Conservation (phyloP, 1,140 invertebrate species). For the Drosophila oshimai region DNA sequence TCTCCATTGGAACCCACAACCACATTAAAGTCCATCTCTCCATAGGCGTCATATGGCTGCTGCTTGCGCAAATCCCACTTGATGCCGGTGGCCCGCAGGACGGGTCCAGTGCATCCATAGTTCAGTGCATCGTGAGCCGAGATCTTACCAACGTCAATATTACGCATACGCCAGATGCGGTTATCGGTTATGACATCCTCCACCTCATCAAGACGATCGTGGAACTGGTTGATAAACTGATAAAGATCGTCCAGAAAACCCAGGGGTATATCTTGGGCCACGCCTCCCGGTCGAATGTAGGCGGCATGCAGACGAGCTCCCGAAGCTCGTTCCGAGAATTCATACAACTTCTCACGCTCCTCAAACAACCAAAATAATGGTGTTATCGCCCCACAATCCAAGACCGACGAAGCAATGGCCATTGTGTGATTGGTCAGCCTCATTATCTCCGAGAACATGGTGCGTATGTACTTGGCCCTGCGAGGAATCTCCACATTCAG, state of each 20-base stretch:
- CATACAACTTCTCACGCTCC: constrained; percentile 93
- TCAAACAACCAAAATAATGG: constrained; percentile 96
- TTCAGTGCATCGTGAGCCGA: constrained; percentile 91
- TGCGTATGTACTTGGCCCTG: constrained; percentile 90
- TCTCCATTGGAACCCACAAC: constrained; percentile 92
- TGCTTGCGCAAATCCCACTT: constrained; percentile 95
- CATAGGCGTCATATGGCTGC: constrained; percentile 94
- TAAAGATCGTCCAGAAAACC: constrained; percentile 94
- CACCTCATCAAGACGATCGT: constrained; percentile 91
- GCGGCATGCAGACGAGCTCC: constrained; percentile 93
- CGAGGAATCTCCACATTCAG: constrained; percentile 89
- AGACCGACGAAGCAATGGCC: constrained; percentile 88
- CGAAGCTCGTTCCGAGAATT: constrained; percentile 93
- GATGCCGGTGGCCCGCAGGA: constrained; percentile 91
- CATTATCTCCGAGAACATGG: constrained; percentile 90
- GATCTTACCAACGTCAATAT: constrained; percentile 90
- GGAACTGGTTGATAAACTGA: constrained; percentile 88
- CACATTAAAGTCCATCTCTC: constrained; percentile 93
- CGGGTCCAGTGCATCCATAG: constrained; percentile 91
- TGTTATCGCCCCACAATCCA: constrained; percentile 93
- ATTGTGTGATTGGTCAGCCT: constrained; percentile 92
- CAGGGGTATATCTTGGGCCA: constrained; percentile 90
- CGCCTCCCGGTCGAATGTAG: constrained; percentile 93
- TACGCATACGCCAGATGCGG: constrained; percentile 91
- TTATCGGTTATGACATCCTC: constrained; percentile 93